phyloP scores from a whole-genome alignment of 2,888 invertebrate genomes.

The Sphaerophoria taeniata region DNA sequence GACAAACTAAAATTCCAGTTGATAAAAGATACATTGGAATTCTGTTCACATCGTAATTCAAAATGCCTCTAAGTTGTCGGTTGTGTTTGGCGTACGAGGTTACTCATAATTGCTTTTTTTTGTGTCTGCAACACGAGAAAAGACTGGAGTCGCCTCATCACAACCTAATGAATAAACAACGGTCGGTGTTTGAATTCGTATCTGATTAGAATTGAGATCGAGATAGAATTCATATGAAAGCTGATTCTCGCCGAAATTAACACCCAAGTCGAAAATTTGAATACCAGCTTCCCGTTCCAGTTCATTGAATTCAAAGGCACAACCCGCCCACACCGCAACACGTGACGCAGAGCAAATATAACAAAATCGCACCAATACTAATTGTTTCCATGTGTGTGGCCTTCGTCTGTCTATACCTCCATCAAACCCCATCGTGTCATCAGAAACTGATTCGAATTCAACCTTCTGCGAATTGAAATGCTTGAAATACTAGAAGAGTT shows the following conservation, averaged over 20 bases:
- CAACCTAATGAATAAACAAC: neutral
- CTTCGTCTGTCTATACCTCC: neutral
- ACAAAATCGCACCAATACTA: too few relatives aligned
- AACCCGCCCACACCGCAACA: constrained; percentile 4
- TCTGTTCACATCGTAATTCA: constrained; percentile 51
- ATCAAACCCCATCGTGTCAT: neutral
- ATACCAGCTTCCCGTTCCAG: neutral
- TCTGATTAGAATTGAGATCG: constrained; percentile 1
- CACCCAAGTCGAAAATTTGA: neutral
- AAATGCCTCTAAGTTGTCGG: constrained; percentile 21
- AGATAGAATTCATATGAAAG: neutral
- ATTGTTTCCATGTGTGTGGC: neutral
- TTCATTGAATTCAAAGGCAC: neutral
- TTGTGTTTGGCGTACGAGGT: neutral
- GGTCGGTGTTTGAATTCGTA: neutral
- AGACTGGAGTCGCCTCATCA: too few relatives aligned
- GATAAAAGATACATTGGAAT: constrained; percentile 50
- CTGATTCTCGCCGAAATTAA: neutral
- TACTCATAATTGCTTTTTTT: constrained; percentile 29
- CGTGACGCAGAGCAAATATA: constrained; percentile 6
- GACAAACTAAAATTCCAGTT: constrained; percentile 28
- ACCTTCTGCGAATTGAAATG: neutral
- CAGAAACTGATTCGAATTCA: constrained; percentile 4
- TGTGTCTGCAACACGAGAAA: neutral
- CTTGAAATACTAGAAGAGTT: constrained; percentile 18